A percentile compares a stretch with the other conserved stretches of the same genome.
Evolutionary conservation across 1,140 invertebrate genomes (phyloP).

Genomic region (Copidosoma floridanum): DNA sequence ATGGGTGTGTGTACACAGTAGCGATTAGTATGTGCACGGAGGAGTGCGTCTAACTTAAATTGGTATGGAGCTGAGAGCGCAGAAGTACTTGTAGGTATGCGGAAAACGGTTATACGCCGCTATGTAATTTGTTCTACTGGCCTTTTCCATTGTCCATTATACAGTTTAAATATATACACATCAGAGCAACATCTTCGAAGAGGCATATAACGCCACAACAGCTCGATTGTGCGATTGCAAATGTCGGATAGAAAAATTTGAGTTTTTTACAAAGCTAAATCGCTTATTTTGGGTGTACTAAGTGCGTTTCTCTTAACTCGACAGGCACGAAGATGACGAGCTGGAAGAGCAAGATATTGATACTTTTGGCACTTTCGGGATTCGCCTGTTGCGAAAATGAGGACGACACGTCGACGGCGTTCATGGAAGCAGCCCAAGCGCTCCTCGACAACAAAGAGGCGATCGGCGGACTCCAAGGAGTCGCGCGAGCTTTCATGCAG

Average conservation of each 20-base stretch:
- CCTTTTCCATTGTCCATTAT: no score
- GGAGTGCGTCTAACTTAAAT: no score
- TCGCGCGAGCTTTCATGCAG: slow-evolving; percentile 46
- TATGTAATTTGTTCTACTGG: no score
- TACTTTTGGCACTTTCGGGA: slow-evolving; percentile 34
- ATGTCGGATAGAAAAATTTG: not conserved
- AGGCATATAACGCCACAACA: not conserved
- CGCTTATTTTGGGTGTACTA: not conserved
- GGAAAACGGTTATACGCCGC: no score
- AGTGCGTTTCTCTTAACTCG: not conserved
- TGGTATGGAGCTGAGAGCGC: no score
- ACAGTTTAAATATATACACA: not conserved
- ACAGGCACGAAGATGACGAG: slow-evolving; percentile 39
- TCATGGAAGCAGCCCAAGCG: slow-evolving; percentile 47
- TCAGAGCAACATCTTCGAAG: not conserved
- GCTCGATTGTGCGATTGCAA: not conserved
- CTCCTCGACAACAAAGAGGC: slow-evolving; percentile 46
- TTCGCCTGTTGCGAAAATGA: slow-evolving; percentile 35
- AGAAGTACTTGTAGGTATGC: no score
- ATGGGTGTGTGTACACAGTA: no score
- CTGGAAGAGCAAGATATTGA: slow-evolving; percentile 33
- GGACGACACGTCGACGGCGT: slow-evolving; percentile 41
- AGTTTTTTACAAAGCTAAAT: not conserved
- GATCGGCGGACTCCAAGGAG: slow-evolving; percentile 41
- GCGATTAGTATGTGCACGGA: no score